These are phyloP conservation scores for Watsonalla cultraria DNA, from an alignment of 2,888 invertebrate species.

Conservation along the genomic window DNA sequence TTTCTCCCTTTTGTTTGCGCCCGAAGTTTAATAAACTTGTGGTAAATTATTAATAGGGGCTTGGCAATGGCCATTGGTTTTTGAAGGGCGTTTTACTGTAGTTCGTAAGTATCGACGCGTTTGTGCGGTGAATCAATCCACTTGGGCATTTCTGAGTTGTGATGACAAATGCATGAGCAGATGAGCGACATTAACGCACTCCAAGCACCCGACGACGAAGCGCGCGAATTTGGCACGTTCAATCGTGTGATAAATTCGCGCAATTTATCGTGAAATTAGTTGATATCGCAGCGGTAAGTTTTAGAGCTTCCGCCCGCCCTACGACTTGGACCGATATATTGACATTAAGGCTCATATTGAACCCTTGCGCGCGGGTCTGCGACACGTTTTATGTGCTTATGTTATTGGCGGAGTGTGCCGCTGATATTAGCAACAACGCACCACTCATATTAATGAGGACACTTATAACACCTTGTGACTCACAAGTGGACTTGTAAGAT, in stretches of 20 bases:
- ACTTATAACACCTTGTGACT: not conserved
- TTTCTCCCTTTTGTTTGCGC: slow-evolving; percentile 31
- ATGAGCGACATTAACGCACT: slow-evolving; percentile 27
- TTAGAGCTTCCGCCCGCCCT: slow-evolving; percentile 17
- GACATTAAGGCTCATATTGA: slow-evolving; percentile 9
- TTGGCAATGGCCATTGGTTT: not conserved
- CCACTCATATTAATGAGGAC: not conserved
- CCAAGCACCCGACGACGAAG: slow-evolving; percentile 15
- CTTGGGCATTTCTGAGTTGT: slow-evolving; percentile 8
- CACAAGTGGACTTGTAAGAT: not conserved
- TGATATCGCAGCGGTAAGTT: slow-evolving; percentile 37
- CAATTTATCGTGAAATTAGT: slow-evolving; percentile 56
- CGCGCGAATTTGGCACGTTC: slow-evolving; percentile 42
- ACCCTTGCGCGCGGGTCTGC: not conserved
- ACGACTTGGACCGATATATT: slow-evolving; percentile 12
- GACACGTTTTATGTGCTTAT: slow-evolving; percentile 1
- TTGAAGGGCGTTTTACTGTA: not conserved
- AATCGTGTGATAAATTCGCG: slow-evolving; percentile 50
- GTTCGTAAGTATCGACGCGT: not conserved
- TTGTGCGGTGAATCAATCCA: not conserved
- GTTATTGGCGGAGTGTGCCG: not conserved
- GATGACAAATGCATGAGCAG: slow-evolving; percentile 34
- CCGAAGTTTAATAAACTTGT: slow-evolving; percentile 29
- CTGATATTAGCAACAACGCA: not conserved
- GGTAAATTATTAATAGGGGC: slow-evolving; percentile 1